phyloP scores from a whole-genome alignment of 2,888 invertebrate genomes.

The Epistrophe grossulariae region DNA sequence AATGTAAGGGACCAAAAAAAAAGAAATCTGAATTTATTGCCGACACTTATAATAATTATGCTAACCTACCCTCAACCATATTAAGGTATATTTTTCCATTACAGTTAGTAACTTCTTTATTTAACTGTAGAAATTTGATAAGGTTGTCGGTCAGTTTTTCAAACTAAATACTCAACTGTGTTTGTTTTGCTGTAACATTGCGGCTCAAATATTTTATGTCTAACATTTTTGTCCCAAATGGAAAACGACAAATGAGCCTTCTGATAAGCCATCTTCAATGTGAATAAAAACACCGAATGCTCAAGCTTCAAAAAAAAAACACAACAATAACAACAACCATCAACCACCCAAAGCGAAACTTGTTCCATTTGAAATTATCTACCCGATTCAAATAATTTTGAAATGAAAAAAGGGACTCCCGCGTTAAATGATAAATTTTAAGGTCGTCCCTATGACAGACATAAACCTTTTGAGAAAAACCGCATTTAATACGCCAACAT shows the following conservation, averaged over 20 bases:
- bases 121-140: background rate
- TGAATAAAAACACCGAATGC: slow-evolving; percentile 14
- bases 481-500: slow-evolving; percentile 13
- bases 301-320: background rate
- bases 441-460: slow-evolving; percentile 32
- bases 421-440: slow-evolving; percentile 24
- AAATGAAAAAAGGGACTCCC: slow-evolving; percentile 9
- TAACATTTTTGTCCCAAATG: slow-evolving; percentile 31
- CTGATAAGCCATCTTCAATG: slow-evolving; percentile 43
- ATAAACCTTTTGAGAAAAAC: slow-evolving; percentile 25
- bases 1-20: too few species aligned
- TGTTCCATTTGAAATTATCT: slow-evolving; percentile 12
- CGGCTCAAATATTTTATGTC: slow-evolving; percentile 29
- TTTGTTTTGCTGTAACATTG: background rate
- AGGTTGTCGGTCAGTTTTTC: background rate
- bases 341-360: background rate
- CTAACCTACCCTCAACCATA: too few species aligned
- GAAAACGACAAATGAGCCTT: slow-evolving; percentile 39
- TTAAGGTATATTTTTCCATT: too few species aligned
- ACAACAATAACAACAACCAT: background rate
- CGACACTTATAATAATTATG: too few species aligned
- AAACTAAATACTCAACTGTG: background rate
- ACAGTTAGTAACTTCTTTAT: too few species aligned
- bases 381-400: slow-evolving; percentile 23
- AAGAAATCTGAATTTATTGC: too few species aligned